phyloP scores from a whole-genome alignment of 2,113 vertebrate genomes.

The Cyprinodon variegatus region DNA sequence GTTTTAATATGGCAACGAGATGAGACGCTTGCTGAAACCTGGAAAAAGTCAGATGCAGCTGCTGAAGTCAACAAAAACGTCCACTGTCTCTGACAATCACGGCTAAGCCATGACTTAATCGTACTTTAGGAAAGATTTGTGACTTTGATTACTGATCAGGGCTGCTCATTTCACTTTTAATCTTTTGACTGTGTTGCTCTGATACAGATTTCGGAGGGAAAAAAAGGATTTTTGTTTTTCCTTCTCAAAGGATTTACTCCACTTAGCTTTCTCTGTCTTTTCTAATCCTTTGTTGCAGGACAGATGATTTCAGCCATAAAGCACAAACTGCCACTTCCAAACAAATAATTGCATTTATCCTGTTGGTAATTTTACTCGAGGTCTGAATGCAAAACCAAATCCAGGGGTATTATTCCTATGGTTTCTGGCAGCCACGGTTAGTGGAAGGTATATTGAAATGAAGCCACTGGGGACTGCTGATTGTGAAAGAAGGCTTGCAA shows the following conservation, averaged over 20 bases:
- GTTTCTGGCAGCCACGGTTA: conserved; percentile 46
- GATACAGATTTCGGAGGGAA: conserved; percentile 33
- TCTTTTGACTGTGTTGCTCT: conserved; percentile 51
- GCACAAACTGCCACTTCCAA: conserved; percentile 19
- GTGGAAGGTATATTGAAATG: conserved; percentile 69
- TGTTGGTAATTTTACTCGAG: conserved; percentile 37
- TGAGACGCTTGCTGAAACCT: conserved; percentile 63
- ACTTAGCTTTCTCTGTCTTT: conserved; percentile 37
- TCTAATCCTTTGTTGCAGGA: conserved; percentile 28
- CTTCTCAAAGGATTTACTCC: conserved; percentile 38
- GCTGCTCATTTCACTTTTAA: conserved; percentile 61
- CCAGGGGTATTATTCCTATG: conserved; percentile 62
- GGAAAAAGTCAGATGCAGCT: conserved; percentile 46
- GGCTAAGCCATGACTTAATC: conserved; percentile 53
- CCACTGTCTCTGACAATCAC: conserved; percentile 42
- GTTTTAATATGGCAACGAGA: conserved; percentile 70
- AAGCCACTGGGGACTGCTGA: conserved; percentile 51
- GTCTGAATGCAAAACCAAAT: conserved; percentile 40
- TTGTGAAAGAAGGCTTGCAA: conserved; percentile 63
- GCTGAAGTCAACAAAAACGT: conserved; percentile 58
- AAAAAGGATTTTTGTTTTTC: conserved; percentile 30
- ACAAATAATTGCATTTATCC: conserved; percentile 23
- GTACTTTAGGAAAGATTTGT: conserved; percentile 60
- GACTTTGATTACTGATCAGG: conserved; percentile 61
- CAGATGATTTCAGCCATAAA: conserved; percentile 31